Conservation (phyloP, 2,797 vertebrate species). For the Macropus fuliginosus region DNA sequence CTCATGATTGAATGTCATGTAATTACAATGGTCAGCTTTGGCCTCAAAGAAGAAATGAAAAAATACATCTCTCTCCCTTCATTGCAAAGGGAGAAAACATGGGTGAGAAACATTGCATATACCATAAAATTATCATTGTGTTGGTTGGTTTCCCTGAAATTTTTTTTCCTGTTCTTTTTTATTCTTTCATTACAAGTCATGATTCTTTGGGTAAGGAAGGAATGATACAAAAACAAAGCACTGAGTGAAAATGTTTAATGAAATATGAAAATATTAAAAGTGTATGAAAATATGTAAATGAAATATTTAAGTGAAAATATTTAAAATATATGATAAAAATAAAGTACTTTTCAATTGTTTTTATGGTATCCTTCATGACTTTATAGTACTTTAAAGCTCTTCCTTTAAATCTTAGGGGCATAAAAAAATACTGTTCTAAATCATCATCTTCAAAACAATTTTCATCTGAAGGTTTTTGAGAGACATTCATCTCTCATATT, state of each 20-base stretch:
- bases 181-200: neutral
- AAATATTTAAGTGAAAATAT: neutral
- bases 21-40: neutral
- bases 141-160: neutral
- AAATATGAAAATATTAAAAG: neutral
- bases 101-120: neutral
- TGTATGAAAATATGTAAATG: neutral
- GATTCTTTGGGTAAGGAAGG: neutral
- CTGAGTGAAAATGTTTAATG: neutral
- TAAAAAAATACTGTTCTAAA: neutral
- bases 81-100: neutral
- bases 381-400: neutral
- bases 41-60: neutral
- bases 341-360: neutral
- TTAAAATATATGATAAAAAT: neutral
- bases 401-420: neutral
- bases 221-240: neutral
- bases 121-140: neutral
- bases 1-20: neutral
- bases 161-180: neutral
- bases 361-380: neutral
- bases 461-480: slow-evolving; percentile 29
- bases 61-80: neutral
- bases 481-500: slow-evolving; percentile 29
- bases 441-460: slow-evolving; percentile 19